These are phyloP conservation scores for Euphonia xanthogaster DNA, from an alignment of 2,797 vertebrate species.

Conservation along the genomic window DNA sequence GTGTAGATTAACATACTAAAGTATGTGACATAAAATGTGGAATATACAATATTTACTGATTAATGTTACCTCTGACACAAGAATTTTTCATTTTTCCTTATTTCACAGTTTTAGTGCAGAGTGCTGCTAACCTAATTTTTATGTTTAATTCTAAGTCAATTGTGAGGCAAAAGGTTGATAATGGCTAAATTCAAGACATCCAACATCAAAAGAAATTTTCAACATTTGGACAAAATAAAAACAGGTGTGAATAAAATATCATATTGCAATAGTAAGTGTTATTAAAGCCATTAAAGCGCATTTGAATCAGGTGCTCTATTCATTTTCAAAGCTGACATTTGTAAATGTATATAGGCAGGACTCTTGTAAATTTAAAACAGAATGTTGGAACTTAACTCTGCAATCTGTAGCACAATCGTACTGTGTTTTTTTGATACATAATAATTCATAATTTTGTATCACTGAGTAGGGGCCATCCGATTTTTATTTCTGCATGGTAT, in stretches of 20 bases:
- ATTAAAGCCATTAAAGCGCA: slow-evolving; percentile 53
- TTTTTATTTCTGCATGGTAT: not conserved
- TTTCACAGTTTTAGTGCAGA: not conserved
- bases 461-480: not conserved
- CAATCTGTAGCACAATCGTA: not conserved
- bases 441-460: not conserved
- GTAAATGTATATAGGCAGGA: slow-evolving; percentile 19
- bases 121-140: not conserved
- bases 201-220: slow-evolving; percentile 59
- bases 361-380: slow-evolving; percentile 52
- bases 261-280: slow-evolving; percentile 34
- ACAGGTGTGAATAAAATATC: slow-evolving; percentile 67
- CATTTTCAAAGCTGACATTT: slow-evolving; percentile 62
- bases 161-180: slow-evolving; percentile 29
- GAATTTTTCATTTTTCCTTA: not conserved
- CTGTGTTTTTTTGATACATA: not conserved
- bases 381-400: not conserved
- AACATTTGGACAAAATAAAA: slow-evolving; percentile 63
- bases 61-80: not conserved
- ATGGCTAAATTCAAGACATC: slow-evolving; percentile 24
- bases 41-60: not conserved
- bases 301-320: slow-evolving; percentile 34
- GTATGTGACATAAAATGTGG: not conserved
- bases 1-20: not conserved
- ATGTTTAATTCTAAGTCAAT: not conserved